A percentile compares a stretch with the other conserved stretches of the same genome.
These are phyloP conservation scores for Vulpes ferrilata DNA, from an alignment of 2,113 vertebrate genomes.

Conservation along the genomic window DNA sequence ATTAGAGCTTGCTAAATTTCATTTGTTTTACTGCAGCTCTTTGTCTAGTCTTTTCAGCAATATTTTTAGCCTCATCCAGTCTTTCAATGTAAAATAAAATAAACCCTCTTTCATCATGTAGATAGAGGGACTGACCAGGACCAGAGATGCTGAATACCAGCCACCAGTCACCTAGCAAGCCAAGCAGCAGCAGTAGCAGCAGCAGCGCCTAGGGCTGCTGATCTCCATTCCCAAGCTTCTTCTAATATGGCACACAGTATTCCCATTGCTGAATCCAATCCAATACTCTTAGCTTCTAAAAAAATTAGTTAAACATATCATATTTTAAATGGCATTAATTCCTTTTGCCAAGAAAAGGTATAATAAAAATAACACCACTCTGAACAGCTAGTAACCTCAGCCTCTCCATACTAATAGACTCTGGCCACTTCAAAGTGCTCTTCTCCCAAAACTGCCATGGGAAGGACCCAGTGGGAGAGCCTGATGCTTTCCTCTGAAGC, in stretches of 20 bases:
- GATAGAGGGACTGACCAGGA: neutral
- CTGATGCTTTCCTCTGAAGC: neutral
- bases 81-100: neutral
- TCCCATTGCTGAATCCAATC: neutral
- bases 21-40: neutral
- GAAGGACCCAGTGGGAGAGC: neutral
- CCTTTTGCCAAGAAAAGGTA: neutral
- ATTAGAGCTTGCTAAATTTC: neutral
- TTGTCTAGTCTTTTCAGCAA: neutral
- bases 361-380: slow-evolving; percentile 47
- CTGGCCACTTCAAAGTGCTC: neutral
- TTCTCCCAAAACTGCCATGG: neutral
- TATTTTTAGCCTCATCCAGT: slow-evolving; percentile 8
- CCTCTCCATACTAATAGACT: neutral
- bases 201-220: neutral
- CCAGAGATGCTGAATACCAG: neutral
- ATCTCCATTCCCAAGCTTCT: neutral
- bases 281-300: slow-evolving; percentile 20
- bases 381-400: neutral
- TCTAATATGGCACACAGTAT: neutral
- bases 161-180: neutral
- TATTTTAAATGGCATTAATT: slow-evolving; percentile 35
- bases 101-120: neutral
- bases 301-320: neutral
- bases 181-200: neutral